Base-by-base conservation (phyloP, 2,888 invertebrate species). In the Exocentrus adspersus region DNA sequence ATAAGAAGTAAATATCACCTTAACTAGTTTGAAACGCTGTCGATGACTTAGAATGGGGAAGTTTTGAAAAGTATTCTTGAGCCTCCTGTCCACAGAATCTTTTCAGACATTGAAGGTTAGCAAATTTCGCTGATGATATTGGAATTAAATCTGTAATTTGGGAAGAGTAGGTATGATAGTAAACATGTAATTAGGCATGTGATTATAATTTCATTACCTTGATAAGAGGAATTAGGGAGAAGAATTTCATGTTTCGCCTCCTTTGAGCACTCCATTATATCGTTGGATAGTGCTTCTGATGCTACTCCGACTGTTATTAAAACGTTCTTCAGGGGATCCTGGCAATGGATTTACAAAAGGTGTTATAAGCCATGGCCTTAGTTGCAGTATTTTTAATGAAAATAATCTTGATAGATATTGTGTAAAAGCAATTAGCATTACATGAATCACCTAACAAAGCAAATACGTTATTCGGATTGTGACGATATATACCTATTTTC, bases 201-300 rank as follows among this genome's bases (percentile, higher is more conserved):
- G 9, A 12, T 14, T 12, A 14, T 3, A 41, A 41, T 41, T 41
- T 14, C 3, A 41, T 41, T 12, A 41, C 41, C 41, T 41, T 12
- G 41, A 41, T 41, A 41, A 41, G 41, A 41, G 5, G 14, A 41
- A 41, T 41, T 14, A 14, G 41, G 12, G 41, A 41, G 41, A 41
- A 41, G 14, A 41, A 7, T 3, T 41, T 41, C 12, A 41, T 41
- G 3, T 24, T 24, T 24, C 24, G 24, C 24, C 24, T 24, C 24
- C 24, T 46, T 68, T 68, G 45, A 68, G 30, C 12, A 66, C 21
- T 1, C 65, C 68, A 64, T 62, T 64, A 46, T 64, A 68, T 14
- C 62, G 37, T 43, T 68, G 65, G 9, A 68, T 66, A 12, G 21
- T 43, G 7, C 14, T 20, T 17, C 68, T 41, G 14, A 63, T 48